A percentile compares a stretch with the other conserved stretches of the same genome.
Conservation (phyloP, 2,888 invertebrate genomes). For the Agrochola lota region DNA sequence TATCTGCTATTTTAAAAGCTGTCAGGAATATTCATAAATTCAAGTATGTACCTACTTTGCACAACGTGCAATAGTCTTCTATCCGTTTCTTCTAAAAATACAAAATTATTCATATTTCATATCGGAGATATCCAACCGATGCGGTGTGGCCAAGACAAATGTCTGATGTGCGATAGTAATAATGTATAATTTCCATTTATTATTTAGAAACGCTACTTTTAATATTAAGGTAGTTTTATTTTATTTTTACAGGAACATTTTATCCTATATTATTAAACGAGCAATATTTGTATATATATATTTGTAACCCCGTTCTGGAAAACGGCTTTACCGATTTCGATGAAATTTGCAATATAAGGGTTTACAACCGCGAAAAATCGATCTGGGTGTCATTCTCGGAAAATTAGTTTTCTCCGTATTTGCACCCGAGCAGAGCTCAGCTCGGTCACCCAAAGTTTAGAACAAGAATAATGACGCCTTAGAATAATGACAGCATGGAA, state of each 20-base stretch:
- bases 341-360: too few species aligned
- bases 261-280: background rate
- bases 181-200: constrained; percentile 21
- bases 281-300: too few species aligned
- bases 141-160: constrained; percentile 33
- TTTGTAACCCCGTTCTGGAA: too few species aligned
- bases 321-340: too few species aligned
- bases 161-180: constrained; percentile 10
- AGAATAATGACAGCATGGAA: too few species aligned
- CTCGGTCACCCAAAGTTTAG: too few species aligned
- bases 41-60: constrained; percentile 7
- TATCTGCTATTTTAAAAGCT: background rate
- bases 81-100: constrained; percentile 35
- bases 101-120: constrained; percentile 9
- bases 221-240: background rate
- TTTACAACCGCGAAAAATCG: too few species aligned
- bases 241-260: background rate
- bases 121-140: constrained; percentile 15
- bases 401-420: too few species aligned
- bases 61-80: constrained; percentile 11
- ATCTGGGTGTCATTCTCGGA: too few species aligned
- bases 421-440: too few species aligned
- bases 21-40: constrained; percentile 10
- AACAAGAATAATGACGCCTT: too few species aligned
- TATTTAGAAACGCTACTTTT: constrained; percentile 3